A percentile compares a stretch with the other conserved stretches of the same genome.
phyloP scores from a whole-genome alignment of 2,113 vertebrate genomes.

The Atlantisia rogersi region DNA sequence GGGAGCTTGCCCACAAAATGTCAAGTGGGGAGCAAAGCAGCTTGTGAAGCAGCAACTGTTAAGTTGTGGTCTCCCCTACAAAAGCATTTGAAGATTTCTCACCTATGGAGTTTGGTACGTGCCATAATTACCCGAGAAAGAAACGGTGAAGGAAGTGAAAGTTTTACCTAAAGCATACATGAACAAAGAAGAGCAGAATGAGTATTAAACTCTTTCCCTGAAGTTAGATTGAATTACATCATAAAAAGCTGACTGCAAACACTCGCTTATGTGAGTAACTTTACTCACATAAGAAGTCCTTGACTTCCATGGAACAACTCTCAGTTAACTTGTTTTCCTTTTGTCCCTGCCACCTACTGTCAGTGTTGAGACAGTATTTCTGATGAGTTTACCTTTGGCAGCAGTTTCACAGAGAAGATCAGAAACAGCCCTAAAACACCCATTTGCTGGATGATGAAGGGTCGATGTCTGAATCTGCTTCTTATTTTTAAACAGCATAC shows the following conservation, averaged over 20 bases:
- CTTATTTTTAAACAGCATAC: background rate
- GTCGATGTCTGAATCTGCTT: background rate
- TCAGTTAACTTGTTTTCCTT: background rate
- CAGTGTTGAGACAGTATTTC: background rate
- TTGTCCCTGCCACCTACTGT: background rate
- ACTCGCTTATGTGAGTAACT: background rate
- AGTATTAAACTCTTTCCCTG: background rate
- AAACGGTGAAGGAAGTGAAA: background rate
- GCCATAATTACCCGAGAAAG: background rate
- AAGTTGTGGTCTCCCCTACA: background rate
- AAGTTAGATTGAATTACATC: background rate
- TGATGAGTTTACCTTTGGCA: background rate
- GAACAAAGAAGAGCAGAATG: background rate
- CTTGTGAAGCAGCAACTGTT: background rate
- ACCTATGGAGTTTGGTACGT: background rate
- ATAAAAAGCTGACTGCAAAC: background rate
- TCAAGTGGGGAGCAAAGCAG: background rate
- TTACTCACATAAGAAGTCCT: background rate
- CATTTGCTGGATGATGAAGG: background rate
- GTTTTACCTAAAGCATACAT: background rate
- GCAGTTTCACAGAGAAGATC: background rate
- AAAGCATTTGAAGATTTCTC: background rate
- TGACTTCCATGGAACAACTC: background rate
- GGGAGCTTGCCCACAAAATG: constrained; percentile 11
- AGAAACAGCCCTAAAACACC: background rate